Evolutionary conservation across 2,113 vertebrate genomes (phyloP).

Genomic region (Pelodiscus sinensis): DNA sequence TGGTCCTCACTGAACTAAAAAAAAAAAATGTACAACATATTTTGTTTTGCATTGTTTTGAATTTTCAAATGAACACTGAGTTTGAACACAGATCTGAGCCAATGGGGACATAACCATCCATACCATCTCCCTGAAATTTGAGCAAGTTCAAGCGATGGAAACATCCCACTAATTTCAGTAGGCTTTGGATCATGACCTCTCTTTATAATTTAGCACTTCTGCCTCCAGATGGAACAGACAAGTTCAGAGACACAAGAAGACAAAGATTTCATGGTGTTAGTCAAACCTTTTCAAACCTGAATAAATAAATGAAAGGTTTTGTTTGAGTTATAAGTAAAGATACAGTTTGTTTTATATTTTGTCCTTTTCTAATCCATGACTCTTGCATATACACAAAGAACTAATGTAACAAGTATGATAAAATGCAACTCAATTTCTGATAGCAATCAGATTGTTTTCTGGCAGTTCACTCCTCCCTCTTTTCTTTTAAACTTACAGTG

Average conservation of each 20-base stretch:
- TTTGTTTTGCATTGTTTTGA: neutral
- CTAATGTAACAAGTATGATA: conserved; percentile 33
- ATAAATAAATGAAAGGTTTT: neutral
- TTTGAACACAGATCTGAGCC: neutral
- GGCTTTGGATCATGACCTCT: conserved; percentile 14
- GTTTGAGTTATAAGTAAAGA: neutral
- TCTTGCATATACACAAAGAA: neutral
- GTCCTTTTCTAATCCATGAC: neutral
- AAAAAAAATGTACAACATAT: neutral
- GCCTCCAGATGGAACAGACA: neutral
- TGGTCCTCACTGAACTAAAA: neutral
- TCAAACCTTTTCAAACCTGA: conserved; percentile 28
- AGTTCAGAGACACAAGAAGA: neutral
- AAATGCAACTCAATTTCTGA: conserved; percentile 56
- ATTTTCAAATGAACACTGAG: neutral
- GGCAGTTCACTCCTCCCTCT: conserved; percentile 9
- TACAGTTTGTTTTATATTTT: neutral
- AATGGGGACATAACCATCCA: neutral
- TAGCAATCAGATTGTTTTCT: conserved; percentile 11
- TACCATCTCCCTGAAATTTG: neutral
- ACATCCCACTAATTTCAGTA: neutral
- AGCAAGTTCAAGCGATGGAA: neutral
- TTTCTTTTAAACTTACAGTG: conserved; percentile 42
- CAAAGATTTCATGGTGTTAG: neutral
- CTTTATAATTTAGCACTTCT: neutral